Evolutionary conservation across 1,140 invertebrate species (phyloP).

Genomic region (Pectinophora gossypiella): DNA sequence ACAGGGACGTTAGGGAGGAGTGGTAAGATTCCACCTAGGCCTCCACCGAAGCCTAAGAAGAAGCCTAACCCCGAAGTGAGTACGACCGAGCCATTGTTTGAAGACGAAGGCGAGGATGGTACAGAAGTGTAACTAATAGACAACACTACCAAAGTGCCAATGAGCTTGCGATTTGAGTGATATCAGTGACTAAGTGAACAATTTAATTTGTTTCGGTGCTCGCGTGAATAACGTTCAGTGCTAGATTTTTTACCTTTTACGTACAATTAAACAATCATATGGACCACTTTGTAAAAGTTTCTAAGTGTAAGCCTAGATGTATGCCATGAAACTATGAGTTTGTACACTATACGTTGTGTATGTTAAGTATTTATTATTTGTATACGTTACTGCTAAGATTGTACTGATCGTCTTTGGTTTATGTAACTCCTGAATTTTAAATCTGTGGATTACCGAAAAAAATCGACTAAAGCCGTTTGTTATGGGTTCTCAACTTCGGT

Average conservation of each 20-base stretch:
- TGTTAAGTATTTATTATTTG: slow-evolving; percentile 70
- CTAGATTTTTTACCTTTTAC: slow-evolving; percentile 72
- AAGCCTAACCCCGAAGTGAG: slow-evolving; percentile 74
- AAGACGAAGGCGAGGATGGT: slow-evolving; percentile 90
- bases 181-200: slow-evolving; percentile 35
- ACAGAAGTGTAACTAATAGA: slow-evolving; percentile 82
- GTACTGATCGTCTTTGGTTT: background rate
- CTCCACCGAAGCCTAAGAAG: slow-evolving; percentile 88
- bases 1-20: slow-evolving; percentile 63
- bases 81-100: slow-evolving; percentile 79
- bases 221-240: slow-evolving; percentile 67
- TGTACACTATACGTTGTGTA: slow-evolving; percentile 37
- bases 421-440: too few relatives aligned
- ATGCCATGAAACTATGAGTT: slow-evolving; percentile 27
- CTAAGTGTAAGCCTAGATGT: slow-evolving; percentile 36
- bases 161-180: slow-evolving; percentile 54
- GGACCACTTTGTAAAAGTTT: slow-evolving; percentile 56
- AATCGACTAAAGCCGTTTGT: too few relatives aligned
- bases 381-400: slow-evolving; percentile 23
- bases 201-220: slow-evolving; percentile 58
- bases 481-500: too few relatives aligned
- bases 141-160: slow-evolving; percentile 58
- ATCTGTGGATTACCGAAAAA: too few relatives aligned
- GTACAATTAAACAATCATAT: slow-evolving; percentile 46
- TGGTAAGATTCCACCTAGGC: slow-evolving; percentile 86